Evolutionary conservation across 1,140 invertebrate species (phyloP), one percentile per base, ranked within the genome.

Genomic region (roundworm (Caenorhabditis elegans)): DNA sequence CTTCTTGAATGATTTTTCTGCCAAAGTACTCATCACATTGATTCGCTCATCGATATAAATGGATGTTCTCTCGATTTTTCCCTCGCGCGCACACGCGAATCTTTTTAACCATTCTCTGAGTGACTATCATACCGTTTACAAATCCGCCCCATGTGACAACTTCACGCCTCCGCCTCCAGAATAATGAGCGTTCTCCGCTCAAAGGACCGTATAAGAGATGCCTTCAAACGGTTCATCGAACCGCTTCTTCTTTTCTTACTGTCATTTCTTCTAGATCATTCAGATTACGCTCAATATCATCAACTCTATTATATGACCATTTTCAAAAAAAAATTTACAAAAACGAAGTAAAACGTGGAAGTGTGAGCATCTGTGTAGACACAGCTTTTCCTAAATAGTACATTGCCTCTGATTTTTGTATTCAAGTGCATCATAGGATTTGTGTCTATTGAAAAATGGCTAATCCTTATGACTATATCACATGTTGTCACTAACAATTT

Each of bases 171-270:
- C 60, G 60, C 60, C 60, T 70, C 60, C 60, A 39, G 60, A 39
- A 70, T 13, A 43, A 39, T 70, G 60, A 43, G 60, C n/a, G 60
- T 70, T 70, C 60, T 70, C 39, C 60, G 60, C 28, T 43, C 60
- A 43, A 70, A 70, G 60, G 34, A 70, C 60, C 34, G 60, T 70
- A 70, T 70, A 70, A 70, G 60, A 70, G 60, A 70, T 39, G 60
- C 6, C n/a, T 36, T 34, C 26, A 31, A 60, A 39, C 60, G 34
- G 60, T 39, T 70, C 60, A 70, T n/a, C 60, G 60, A 39, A 39
- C 34, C 60, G 60, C 60, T 70, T 70, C 60, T 70, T 70, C 31
- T 70, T 60, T 34, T 43, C 39, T 43, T 43, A 15, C 15, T 43
- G 6, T 34, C 17, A 13, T 60, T 34, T 6, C 53, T n/a, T n/a